These are phyloP conservation scores for Rattus rattus DNA, from an alignment of 2,113 vertebrate genomes.

Conservation along the genomic window DNA sequence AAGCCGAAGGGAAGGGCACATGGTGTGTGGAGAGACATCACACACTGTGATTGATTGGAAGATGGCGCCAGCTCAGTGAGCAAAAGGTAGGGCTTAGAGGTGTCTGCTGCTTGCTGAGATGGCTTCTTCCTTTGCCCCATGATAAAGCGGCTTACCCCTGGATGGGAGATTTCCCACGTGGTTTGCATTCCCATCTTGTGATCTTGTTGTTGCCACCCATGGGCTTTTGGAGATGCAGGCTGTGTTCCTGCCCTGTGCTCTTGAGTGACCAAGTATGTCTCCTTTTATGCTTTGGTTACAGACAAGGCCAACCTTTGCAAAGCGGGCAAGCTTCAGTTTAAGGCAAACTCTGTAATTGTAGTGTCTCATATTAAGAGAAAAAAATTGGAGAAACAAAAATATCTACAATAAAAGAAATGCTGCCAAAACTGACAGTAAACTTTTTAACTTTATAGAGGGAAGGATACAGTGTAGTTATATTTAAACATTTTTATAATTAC, in stretches of 20 bases:
- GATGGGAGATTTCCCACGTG: neutral
- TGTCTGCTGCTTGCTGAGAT: slow-evolving; percentile 19
- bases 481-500: neutral
- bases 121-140: neutral
- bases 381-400: slow-evolving; percentile 13
- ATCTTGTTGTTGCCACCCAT: neutral
- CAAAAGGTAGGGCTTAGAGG: neutral
- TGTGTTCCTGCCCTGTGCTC: neutral
- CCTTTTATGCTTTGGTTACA: neutral
- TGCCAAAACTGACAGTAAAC: neutral
- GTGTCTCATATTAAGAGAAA: neutral
- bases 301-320: neutral
- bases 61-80: neutral
- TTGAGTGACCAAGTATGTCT: neutral
- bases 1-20: neutral
- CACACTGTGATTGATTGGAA: neutral
- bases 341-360: neutral
- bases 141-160: neutral
- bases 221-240: neutral
- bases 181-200: neutral
- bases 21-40: neutral
- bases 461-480: neutral
- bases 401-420: slow-evolving; percentile 30
- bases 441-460: neutral
- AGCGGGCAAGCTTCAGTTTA: neutral